Conservation (phyloP, 2,113 vertebrate genomes). For the Leptosomus discolor region DNA sequence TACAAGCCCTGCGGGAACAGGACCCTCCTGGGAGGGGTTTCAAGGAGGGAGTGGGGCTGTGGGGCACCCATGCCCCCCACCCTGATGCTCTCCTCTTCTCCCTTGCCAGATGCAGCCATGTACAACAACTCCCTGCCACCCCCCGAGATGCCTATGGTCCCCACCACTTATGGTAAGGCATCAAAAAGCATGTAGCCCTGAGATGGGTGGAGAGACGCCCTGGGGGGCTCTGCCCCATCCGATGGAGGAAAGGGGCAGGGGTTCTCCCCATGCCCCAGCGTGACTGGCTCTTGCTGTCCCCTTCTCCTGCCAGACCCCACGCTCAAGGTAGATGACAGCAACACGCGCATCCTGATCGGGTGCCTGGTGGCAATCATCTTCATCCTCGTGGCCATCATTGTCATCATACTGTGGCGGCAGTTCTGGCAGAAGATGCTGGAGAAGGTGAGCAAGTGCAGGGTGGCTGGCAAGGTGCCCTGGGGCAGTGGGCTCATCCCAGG, state of each 20-base stretch:
- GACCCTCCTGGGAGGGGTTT: background rate
- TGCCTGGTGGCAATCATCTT: constrained; percentile 96
- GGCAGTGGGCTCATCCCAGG: accelerated
- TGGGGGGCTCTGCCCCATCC: background rate
- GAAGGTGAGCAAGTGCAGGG: constrained; percentile 73
- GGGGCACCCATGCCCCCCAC: accelerated
- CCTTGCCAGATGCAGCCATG: constrained; percentile 85
- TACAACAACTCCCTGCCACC: constrained; percentile 88
- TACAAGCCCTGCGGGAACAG: accelerated
- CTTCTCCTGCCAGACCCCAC: constrained; percentile 79
- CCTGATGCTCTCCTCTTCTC: background rate
- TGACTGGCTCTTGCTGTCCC: background rate
- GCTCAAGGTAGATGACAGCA: constrained; percentile 94
- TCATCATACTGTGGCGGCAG: constrained; percentile 96
- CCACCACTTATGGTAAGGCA: constrained; percentile 78
- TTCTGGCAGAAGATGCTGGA: constrained; percentile 99
- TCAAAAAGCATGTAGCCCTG: accelerated
- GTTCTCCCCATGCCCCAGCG: accelerated
- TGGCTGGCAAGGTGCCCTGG: background rate
- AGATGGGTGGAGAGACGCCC: background rate
- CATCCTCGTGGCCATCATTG: constrained; percentile 90
- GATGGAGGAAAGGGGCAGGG: background rate
- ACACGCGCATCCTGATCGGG: constrained; percentile 91
- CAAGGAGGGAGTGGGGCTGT: background rate
- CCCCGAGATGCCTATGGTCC: constrained; percentile 71